These are phyloP conservation scores for Acrossocheilus fasciatus DNA, from an alignment of 2,797 vertebrate species.

Conservation along the genomic window DNA sequence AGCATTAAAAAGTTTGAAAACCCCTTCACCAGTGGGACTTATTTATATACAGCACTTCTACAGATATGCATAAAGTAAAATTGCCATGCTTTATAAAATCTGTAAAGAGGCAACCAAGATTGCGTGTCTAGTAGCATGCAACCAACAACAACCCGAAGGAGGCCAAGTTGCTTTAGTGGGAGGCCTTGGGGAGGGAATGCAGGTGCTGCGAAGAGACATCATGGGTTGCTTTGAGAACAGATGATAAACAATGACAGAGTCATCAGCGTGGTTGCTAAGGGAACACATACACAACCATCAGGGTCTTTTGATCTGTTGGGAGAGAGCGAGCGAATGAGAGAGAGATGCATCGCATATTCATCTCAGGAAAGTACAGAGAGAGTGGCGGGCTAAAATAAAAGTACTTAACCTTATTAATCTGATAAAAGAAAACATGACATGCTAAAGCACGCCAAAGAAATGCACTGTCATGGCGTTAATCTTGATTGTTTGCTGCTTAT, in stretches of 20 bases:
- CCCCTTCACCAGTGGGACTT: background rate
- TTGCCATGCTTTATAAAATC: background rate
- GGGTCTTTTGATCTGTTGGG: conserved; percentile 50
- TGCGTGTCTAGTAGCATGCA: background rate
- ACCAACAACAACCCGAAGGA: background rate
- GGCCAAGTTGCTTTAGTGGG: conserved; percentile 4
- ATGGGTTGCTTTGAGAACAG: conserved; percentile 42
- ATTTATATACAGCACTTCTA: background rate
- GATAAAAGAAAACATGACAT: background rate
- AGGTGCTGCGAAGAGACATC: conserved; percentile 45
- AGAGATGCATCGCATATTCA: conserved; percentile 25
- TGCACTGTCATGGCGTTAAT: background rate
- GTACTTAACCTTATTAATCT: conserved; percentile 2
- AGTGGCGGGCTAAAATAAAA: conserved; percentile 4
- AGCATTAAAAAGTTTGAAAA: background rate
- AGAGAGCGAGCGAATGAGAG: conserved; percentile 13
- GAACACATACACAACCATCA: conserved; percentile 56
- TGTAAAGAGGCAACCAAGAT: background rate
- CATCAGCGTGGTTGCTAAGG: conserved; percentile 42
- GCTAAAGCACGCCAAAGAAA: conserved; percentile 8
- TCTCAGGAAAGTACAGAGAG: background rate
- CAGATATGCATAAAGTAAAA: background rate
- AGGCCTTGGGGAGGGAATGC: conserved; percentile 31
- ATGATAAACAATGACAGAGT: conserved; percentile 51
- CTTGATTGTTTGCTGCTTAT: conserved; percentile 25